phyloP scores from a whole-genome alignment of 2,113 vertebrate species.

The Poecile atricapillus region DNA sequence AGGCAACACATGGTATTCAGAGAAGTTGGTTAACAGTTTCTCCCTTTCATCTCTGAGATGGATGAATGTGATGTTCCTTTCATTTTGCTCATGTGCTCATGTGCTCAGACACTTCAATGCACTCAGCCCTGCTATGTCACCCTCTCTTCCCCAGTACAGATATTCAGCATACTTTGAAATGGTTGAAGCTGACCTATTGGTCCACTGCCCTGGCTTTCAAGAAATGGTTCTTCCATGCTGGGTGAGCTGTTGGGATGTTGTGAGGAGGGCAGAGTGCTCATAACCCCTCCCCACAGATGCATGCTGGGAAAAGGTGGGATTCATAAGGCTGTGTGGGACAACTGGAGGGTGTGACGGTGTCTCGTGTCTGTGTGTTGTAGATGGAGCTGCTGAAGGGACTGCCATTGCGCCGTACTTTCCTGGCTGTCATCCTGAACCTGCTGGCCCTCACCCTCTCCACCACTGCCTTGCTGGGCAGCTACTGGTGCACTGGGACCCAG shows the following conservation, averaged over 20 bases:
- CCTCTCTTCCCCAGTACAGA: neutral
- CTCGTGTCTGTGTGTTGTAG: slow-evolving; percentile 49
- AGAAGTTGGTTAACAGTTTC: neutral
- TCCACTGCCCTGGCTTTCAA: neutral
- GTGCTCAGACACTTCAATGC: neutral
- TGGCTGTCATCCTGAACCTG: slow-evolving; percentile 81
- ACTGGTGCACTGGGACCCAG: slow-evolving; percentile 88
- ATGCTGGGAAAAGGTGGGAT: neutral
- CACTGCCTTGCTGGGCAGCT: slow-evolving; percentile 78
- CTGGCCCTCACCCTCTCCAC: slow-evolving; percentile 82
- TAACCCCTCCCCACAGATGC: neutral
- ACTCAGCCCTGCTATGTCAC: neutral
- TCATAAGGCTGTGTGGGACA: neutral
- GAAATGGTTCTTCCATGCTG: neutral
- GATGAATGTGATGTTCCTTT: neutral
- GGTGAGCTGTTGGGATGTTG: neutral
- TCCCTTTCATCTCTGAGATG: neutral
- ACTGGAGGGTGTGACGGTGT: neutral
- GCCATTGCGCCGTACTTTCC: slow-evolving; percentile 51
- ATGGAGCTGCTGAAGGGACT: slow-evolving; percentile 71
- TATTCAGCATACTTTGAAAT: neutral
- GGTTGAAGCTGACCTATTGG: neutral
- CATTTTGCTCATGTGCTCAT: neutral
- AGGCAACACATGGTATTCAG: neutral
- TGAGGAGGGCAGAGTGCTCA: neutral